A percentile compares a stretch with the other conserved stretches of the same genome.
Conservation (phyloP, 2,113 vertebrate species). For the Engystomops pustulosus region DNA sequence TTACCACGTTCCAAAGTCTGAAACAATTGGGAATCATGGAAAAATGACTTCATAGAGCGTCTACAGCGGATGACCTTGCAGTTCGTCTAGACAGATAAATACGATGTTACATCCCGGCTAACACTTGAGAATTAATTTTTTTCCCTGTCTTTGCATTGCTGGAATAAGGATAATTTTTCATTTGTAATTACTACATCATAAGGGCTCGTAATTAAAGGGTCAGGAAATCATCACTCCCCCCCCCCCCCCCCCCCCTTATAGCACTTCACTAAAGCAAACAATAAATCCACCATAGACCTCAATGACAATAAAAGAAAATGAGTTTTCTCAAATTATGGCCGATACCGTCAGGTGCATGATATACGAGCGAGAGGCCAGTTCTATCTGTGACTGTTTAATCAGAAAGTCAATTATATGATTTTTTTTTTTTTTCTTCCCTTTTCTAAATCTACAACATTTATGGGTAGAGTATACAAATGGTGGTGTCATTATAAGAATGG, state of each 20-base stretch:
- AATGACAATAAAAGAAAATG: conserved; percentile 40
- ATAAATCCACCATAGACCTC: conserved; percentile 1
- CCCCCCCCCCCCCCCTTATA: too few species aligned
- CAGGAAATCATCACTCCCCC: neutral
- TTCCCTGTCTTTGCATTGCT: neutral
- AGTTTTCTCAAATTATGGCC: neutral
- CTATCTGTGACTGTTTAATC: conserved; percentile 23
- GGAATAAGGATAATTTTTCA: neutral
- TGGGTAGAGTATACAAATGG: neutral
- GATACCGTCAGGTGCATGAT: neutral
- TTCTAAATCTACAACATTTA: neutral
- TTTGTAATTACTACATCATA: neutral
- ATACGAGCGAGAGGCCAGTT: conserved; percentile 16
- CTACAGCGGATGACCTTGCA: neutral
- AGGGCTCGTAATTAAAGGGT: conserved; percentile 17
- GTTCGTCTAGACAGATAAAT: conserved; percentile 25
- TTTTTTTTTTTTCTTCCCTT: neutral
- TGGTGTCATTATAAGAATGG: neutral
- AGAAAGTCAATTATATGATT: conserved; percentile 12
- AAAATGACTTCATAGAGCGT: neutral
- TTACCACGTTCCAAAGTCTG: neutral
- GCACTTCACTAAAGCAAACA: conserved; percentile 10
- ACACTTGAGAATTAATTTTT: conserved; percentile 4
- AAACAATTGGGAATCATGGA: neutral
- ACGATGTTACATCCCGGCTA: neutral